Conservation (phyloP, 1,140 invertebrate species). For the Pissodes strobi region DNA sequence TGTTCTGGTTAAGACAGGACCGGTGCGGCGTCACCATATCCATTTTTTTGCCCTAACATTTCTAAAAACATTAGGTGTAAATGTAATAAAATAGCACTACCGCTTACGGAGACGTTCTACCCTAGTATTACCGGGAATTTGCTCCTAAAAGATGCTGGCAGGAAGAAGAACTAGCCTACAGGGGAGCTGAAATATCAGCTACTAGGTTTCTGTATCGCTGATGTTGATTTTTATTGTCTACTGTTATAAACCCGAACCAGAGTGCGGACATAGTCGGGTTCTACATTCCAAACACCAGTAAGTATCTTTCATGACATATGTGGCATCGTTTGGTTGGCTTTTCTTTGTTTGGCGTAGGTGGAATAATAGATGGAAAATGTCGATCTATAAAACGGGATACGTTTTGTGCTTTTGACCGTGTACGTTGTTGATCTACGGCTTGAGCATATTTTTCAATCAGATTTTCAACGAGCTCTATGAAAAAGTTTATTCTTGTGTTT, state of each 20-base stretch:
- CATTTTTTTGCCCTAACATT: too few relatives aligned
- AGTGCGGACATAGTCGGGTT: background rate
- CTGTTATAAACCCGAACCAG: background rate
- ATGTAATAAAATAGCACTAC: too few relatives aligned
- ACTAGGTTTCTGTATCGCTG: too few relatives aligned
- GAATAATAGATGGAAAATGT: background rate
- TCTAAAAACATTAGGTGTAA: too few relatives aligned
- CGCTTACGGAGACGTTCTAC: too few relatives aligned
- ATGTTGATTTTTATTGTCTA: background rate
- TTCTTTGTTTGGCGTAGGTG: background rate
- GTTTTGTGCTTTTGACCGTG: background rate
- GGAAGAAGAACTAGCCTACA: too few relatives aligned
- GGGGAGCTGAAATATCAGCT: too few relatives aligned
- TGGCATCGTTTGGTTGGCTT: background rate
- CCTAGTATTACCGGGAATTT: too few relatives aligned
- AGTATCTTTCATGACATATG: background rate
- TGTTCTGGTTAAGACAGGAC: too few relatives aligned
- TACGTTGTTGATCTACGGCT: background rate
- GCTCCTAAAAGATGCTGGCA: too few relatives aligned
- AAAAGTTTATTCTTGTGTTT: background rate
- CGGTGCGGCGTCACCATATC: too few relatives aligned
- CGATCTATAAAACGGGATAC: background rate
- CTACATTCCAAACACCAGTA: background rate
- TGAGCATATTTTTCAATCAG: background rate
- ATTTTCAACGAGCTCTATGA: background rate